These are phyloP conservation scores for Monarcha castaneiventris DNA, from an alignment of 2,113 vertebrate genomes.

Conservation along the genomic window DNA sequence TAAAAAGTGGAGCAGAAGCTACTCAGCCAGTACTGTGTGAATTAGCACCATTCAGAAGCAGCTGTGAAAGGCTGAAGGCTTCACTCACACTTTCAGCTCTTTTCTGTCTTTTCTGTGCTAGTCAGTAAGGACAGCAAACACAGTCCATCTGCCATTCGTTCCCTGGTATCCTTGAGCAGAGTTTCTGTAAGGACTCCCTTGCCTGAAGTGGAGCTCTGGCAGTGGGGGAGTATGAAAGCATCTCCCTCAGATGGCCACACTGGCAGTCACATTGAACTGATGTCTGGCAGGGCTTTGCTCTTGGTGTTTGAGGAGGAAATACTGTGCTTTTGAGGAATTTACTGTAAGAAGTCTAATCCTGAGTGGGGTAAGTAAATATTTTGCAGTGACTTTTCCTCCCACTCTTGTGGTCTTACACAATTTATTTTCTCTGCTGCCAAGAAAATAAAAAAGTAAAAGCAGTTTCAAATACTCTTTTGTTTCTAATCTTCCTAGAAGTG, in stretches of 20 bases:
- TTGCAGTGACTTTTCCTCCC: not conserved
- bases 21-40: not conserved
- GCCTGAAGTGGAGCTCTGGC: not conserved
- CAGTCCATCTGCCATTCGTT: not conserved
- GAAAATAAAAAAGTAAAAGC: not conserved
- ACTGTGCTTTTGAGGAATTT: not conserved
- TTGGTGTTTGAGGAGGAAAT: not conserved
- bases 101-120: not conserved
- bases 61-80: conserved; percentile 5
- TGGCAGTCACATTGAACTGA: not conserved
- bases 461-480: not conserved
- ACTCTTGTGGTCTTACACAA: not conserved
- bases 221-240: not conserved
- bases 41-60: not conserved
- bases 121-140: not conserved
- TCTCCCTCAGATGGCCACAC: not conserved
- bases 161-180: not conserved
- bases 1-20: not conserved
- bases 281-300: not conserved
- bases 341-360: not conserved
- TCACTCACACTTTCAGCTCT: not conserved
- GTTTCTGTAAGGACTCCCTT: not conserved
- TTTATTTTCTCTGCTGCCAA: not conserved
- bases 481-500: not conserved
- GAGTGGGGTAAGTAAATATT: not conserved